These are phyloP conservation scores for Mylabris phalerata DNA, from an alignment of 1,140 invertebrate genomes.

Conservation along the genomic window DNA sequence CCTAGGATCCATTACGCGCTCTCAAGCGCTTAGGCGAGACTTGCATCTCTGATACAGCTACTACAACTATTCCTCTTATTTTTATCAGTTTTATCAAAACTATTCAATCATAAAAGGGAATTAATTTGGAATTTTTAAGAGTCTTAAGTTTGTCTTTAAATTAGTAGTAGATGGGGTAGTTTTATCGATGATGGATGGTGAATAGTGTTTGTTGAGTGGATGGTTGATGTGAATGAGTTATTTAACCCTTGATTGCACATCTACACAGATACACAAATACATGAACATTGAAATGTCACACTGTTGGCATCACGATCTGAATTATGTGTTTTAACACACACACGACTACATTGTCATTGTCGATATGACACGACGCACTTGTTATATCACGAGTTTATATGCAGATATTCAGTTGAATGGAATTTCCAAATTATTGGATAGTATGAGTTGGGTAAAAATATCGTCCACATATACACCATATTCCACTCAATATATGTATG, in stretches of 20 bases:
- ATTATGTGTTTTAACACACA: constrained; percentile 20
- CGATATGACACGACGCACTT: constrained; percentile 27
- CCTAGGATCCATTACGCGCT: constrained; percentile 23
- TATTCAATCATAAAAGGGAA: too few species aligned
- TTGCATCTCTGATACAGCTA: constrained; percentile 18
- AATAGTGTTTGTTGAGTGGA: constrained; percentile 22
- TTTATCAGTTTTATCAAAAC: constrained; percentile 21
- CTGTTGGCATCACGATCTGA: constrained; percentile 21
- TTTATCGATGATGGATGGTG: constrained; percentile 25
- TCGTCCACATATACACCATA: constrained; percentile 24
- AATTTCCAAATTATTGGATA: constrained; percentile 31
- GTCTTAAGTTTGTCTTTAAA: too few species aligned
- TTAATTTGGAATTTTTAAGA: too few species aligned
- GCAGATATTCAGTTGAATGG: constrained; percentile 28
- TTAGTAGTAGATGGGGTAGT: background rate
- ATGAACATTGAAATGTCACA: constrained; percentile 27
- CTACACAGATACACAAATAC: too few species aligned
- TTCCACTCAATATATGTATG: background rate
- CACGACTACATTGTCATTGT: constrained; percentile 23
- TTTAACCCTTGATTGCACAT: constrained; percentile 40
- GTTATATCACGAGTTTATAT: constrained; percentile 32
- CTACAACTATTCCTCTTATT: background rate
- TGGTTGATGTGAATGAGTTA: constrained; percentile 37
- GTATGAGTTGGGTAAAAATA: constrained; percentile 20
- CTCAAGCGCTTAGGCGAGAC: constrained; percentile 19